Base-by-base conservation (phyloP, 1,140 invertebrate genomes). In the Calephelis nemesis region DNA sequence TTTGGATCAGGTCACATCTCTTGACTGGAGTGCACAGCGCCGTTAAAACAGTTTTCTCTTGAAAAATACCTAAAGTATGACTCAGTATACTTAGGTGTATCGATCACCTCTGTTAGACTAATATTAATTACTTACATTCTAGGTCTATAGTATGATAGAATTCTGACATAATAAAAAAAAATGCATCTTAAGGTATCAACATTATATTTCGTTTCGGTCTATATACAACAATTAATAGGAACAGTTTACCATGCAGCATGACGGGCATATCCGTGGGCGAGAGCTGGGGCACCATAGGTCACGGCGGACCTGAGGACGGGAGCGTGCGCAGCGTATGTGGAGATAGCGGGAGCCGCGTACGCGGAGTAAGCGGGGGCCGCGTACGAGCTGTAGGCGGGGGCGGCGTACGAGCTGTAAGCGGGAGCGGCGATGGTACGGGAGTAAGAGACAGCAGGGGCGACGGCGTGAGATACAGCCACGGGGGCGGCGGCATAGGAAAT, bases 231-330 rank as follows among this genome's bases (percentile, higher is more conserved):
- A 30, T 30, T 30, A 30, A 30, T 30, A 11, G 8, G 47, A 11
- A 8, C 69, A 75, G 69, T 75, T 76, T 75, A 78, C 84, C 83
- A 79, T 72, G 77, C 82, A 72, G 82, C 83, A 72, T 83, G 74
- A 45, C 72, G 72, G 19, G 75, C 75, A 58, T 76, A 74, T 5
- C 72, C 69, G 30, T 69, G 67, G 50, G 75, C 72, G 65, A 52
- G 50, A 10, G 73, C 64, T 50, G 67, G 52, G 52, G 60, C 69
- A 60, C 69, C 71, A 39, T 75, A 65, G 40, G 71, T 65, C 0
- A 74, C 68, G 1, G 68, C 69, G 12, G 76, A 30, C 13, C 69
- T 47, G 58, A 69, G 69, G 9, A 73, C 64, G 8, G 70, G 71
- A 54, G 52, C 52, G 42, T 45, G 42, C 8, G 52, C 52, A 10